Base-by-base conservation (phyloP, 2,113 vertebrate species). In the Eurypyga helias region DNA sequence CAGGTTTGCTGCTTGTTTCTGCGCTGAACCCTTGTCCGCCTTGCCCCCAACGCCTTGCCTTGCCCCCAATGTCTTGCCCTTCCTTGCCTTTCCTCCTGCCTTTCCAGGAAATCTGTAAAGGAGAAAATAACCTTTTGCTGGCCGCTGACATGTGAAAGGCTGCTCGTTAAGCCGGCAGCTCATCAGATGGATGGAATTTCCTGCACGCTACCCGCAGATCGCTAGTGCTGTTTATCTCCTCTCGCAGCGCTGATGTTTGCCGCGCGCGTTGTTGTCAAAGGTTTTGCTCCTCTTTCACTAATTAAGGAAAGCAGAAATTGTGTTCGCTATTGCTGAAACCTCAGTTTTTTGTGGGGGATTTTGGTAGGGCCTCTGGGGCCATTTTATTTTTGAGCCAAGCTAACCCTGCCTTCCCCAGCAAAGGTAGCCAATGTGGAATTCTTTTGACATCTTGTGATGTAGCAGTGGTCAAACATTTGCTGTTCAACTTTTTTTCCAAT, bases 181-280 rank as follows among this genome's bases (percentile, higher is more conserved):
- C 98, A 98, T 98, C 98, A 98, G 97, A 98, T 98, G 96, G 97
- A 96, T 98, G 98, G 98, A 98, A 98, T 98, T 98, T 98, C 98
- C 98, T 98, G 98, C 87, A 28, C 77, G 46, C 87, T 64, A 75
- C 94, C 97, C 81, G 49, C 75, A 90, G 96, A 96, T 97, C 79
- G 29, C 96, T 97, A 60, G 54, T 41, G 61, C 84, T 97, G 95
- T 97, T 98, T 97, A 97, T 97, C 98, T 98, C 82, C 69, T 83
- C 96, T 94, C 96, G 97, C 96, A 92, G 91, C 29, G 17, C 89
- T 41, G 76, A 84, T 88, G 79, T 78, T 93, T 33, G 10, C 72
- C 5, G 3, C 24, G 55, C 24, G 33, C 3, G 3, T 91, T 80
- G 81, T 90, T 10, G 31, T 46, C 21, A 31, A 87, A 87, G 81